Conservation (phyloP, 2,113 vertebrate species). For the Pachypanchax playfairii region DNA sequence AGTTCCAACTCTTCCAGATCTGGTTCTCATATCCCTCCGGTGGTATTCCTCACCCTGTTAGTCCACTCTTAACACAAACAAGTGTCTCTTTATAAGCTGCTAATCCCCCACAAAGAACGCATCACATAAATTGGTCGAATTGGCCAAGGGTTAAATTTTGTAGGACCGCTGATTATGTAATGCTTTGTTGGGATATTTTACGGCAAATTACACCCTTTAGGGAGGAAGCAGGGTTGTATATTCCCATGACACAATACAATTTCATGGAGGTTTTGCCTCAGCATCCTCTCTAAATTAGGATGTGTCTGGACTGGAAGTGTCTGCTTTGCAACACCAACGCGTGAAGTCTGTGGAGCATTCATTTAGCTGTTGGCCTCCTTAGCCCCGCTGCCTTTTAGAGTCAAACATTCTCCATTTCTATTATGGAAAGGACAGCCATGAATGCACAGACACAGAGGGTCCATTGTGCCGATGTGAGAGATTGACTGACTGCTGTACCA, state of each 20-base stretch:
- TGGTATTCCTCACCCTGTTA: background rate
- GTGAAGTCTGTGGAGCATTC: constrained; percentile 44
- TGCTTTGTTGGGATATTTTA: constrained; percentile 69
- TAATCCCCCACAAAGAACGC: constrained; percentile 25
- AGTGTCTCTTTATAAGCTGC: background rate
- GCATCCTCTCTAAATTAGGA: constrained; percentile 68
- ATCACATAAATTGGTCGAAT: constrained; percentile 40
- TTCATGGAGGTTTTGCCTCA: constrained; percentile 63
- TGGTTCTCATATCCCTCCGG: background rate
- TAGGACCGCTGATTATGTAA: constrained; percentile 61
- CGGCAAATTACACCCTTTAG: constrained; percentile 64
- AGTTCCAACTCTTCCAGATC: background rate
- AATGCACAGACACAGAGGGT: constrained; percentile 59
- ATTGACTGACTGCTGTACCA: constrained; percentile 48
- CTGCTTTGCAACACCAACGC: constrained; percentile 52
- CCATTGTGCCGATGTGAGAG: constrained; percentile 61
- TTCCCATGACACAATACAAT: constrained; percentile 65
- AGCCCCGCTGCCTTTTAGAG: constrained; percentile 33
- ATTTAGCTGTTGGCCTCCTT: constrained; percentile 52
- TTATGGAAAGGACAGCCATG: constrained; percentile 53
- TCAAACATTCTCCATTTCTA: constrained; percentile 42
- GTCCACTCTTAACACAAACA: constrained; percentile 4
- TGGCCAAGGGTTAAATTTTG: constrained; percentile 43
- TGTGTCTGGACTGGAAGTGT: constrained; percentile 34
- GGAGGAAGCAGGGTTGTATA: constrained; percentile 49